Evolutionary conservation across 2,888 invertebrate genomes (phyloP), one percentile per base, ranked within the genome.

Genomic region (Yponomeuta sedellus): DNA sequence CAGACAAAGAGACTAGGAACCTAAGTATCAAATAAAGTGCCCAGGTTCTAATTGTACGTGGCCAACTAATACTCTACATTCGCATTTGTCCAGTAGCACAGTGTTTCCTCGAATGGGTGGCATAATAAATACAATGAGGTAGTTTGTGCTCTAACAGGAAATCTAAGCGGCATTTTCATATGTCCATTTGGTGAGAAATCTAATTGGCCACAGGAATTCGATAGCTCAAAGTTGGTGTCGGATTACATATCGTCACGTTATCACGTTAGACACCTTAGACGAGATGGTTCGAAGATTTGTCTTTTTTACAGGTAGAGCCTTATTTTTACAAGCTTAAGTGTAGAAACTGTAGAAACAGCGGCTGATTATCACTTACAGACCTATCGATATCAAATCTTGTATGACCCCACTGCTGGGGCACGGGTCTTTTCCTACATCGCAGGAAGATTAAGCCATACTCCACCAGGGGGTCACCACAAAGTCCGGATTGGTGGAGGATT

Each of bases 1-100:
- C 3, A 10, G 59, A 19, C 25, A 59, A 59, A 25, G 11, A 22
- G 59, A 59, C 59, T 59, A 10, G 20, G 20, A 22, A 12, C 20
- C 34, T 8, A 34, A 34, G 34, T 34, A 8, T 34, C n/a, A 8
- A 34, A 34, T 34, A 34, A 34, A 8, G 6, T 34, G 34, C 34
- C 34, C 34, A 25, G 25, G 22, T 59, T 59, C 59, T 22, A 2
- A 59, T 59, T 59, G 11, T 22, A 59, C 22, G 59, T 22, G 59
- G 20, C 25, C 59, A 59, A 59, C n/a, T n/a, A n/a, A n/a, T n/a
- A n/a, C 59, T 59, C 59, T 59, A 59, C 59, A 6, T 25, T 20
- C 16, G 25, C 59, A 59, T 59, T 25, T 59, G 12, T 22, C 20
- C 20, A 59, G 20, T 22, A 59, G 22, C 25, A 22, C 12, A 59